Percentiles rank a stretch among this genome's conserved stretches.
These are phyloP conservation scores for Echiichthys vipera DNA, from an alignment of 2,797 vertebrate genomes.

Conservation along the genomic window DNA sequence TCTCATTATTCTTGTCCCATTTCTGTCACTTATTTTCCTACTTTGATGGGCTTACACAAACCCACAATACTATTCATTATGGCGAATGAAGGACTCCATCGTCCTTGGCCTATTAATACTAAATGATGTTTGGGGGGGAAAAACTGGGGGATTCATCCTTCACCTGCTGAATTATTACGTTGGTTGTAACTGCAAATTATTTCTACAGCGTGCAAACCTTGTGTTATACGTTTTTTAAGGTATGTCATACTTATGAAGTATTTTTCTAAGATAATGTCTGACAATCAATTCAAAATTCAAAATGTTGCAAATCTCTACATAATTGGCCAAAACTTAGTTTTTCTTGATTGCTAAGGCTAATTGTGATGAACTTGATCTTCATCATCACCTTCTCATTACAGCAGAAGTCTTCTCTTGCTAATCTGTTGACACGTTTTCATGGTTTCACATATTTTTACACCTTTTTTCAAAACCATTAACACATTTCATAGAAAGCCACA, in stretches of 20 bases:
- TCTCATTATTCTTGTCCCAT: slow-evolving; percentile 71
- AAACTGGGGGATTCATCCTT: slow-evolving; percentile 17
- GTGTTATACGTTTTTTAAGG: neutral
- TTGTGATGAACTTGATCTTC: too few relatives aligned
- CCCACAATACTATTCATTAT: slow-evolving; percentile 67
- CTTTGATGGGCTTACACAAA: slow-evolving; percentile 63
- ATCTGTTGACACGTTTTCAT: too few relatives aligned
- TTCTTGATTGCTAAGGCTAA: too few relatives aligned
- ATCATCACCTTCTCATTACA: too few relatives aligned
- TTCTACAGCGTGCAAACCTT: neutral
- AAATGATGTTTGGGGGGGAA: slow-evolving; percentile 49
- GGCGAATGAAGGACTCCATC: slow-evolving; percentile 47
- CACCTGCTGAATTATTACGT: slow-evolving; percentile 16
- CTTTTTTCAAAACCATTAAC: too few relatives aligned
- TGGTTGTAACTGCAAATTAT: neutral
- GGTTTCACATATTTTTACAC: too few relatives aligned
- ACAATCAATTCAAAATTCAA: neutral
- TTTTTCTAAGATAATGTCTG: neutral
- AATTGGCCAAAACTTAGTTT: neutral
- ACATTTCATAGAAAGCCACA: too few relatives aligned
- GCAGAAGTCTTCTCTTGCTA: too few relatives aligned
- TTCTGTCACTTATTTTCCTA: slow-evolving; percentile 74
- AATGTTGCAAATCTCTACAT: neutral
- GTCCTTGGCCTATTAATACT: slow-evolving; percentile 77
- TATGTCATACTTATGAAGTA: neutral